Conservation (phyloP, 2,888 invertebrate genomes). For the Drosophila kanekoi region DNA sequence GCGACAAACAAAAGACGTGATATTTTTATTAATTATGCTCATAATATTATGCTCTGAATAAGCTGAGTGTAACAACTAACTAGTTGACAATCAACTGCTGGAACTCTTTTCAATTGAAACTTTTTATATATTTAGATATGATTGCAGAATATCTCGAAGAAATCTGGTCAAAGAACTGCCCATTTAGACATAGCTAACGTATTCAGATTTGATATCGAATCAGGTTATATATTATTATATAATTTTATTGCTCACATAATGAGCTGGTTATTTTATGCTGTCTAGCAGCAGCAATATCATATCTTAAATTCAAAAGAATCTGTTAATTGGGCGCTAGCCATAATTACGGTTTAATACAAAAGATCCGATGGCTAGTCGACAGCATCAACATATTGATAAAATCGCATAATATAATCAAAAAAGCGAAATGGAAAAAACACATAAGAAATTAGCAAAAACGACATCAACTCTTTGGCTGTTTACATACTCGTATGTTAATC, state of each 20-base stretch:
- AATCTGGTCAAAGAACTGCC: too few species aligned
- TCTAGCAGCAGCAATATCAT: too few species aligned
- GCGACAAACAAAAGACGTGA: background rate
- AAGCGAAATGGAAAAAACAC: background rate
- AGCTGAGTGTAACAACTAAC: background rate
- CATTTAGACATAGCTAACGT: too few species aligned
- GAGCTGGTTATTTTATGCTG: background rate
- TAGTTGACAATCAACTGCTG: background rate
- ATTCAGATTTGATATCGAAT: background rate
- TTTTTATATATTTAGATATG: background rate
- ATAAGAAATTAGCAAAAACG: background rate
- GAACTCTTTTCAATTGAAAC: background rate
- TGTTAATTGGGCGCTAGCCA: background rate
- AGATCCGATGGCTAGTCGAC: background rate
- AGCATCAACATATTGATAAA: constrained; percentile 9
- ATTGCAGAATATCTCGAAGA: too few species aligned
- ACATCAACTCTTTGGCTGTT: constrained; percentile 4
- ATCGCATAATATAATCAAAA: constrained; percentile 17
- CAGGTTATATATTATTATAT: background rate
- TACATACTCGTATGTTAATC: constrained; percentile 26
- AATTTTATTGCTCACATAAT: background rate
- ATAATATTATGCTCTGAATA: too few species aligned
- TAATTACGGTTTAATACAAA: background rate
- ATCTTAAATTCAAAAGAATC: constrained; percentile 1
- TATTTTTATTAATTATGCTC: constrained; percentile 4